These are phyloP conservation scores for Caenorhabditis virilis DNA, from an alignment of 2,888 invertebrate genomes.

Conservation along the genomic window DNA sequence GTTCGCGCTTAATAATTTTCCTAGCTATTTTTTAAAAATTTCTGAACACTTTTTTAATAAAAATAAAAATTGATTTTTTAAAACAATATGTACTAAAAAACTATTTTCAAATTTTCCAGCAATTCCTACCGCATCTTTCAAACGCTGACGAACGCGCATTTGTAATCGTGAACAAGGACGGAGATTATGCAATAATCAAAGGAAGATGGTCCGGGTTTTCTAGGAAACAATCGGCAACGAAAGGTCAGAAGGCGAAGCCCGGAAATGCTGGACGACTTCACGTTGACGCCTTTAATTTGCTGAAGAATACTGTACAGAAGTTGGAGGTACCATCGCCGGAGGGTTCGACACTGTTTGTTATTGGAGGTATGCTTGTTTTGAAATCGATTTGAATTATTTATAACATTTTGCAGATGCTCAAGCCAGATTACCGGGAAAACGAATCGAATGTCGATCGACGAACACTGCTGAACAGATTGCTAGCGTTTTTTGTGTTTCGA, in stretches of 20 bases:
- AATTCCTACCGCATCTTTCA: conserved; percentile 70
- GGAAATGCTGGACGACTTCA: conserved; percentile 64
- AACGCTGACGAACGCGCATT: conserved; percentile 71
- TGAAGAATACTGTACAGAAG: conserved; percentile 68
- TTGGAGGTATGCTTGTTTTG: conserved; percentile 65
- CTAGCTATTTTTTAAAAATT: not conserved
- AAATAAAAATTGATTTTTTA: no score
- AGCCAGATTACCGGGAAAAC: conserved; percentile 65
- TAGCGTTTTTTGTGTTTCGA: conserved; percentile 71
- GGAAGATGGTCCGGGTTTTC: conserved; percentile 71
- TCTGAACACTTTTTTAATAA: not conserved
- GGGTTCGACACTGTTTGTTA: conserved; percentile 64
- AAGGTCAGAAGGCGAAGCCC: conserved; percentile 54
- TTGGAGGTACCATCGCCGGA: conserved; percentile 66
- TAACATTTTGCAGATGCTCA: conserved; percentile 67
- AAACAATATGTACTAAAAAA: conserved; percentile 1
- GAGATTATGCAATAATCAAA: conserved; percentile 71
- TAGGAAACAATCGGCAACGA: conserved; percentile 52
- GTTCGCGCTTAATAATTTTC: not conserved
- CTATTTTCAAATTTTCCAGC: conserved; percentile 34
- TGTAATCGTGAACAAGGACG: conserved; percentile 71
- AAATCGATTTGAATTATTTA: no score
- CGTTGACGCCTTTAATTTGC: conserved; percentile 67
- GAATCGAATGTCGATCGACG: conserved; percentile 66
- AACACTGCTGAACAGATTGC: conserved; percentile 71